phyloP scores from a whole-genome alignment of 2,888 invertebrate species.

The Ecliptopera silaceata region DNA sequence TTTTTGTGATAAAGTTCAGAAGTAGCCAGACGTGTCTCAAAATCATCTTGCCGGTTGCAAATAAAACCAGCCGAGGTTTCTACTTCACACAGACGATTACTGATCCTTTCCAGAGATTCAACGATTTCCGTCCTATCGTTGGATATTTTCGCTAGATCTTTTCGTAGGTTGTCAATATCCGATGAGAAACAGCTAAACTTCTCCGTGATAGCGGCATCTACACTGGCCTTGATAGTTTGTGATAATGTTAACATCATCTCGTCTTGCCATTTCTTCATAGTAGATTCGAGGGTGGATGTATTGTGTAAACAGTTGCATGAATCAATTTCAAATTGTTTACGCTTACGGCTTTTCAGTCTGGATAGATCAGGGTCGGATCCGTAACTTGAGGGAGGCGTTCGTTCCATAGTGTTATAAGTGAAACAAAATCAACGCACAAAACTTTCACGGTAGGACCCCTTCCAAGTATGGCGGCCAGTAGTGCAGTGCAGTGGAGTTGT shows the following conservation, averaged over 20 bases:
- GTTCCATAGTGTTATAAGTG: neutral
- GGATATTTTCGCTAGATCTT: neutral
- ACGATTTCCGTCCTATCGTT: neutral
- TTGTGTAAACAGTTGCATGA: neutral
- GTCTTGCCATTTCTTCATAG: slow-evolving; percentile 1
- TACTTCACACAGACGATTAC: neutral
- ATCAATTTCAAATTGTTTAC: neutral
- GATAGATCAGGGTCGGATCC: slow-evolving; percentile 4
- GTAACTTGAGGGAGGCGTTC: neutral
- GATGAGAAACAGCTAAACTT: neutral
- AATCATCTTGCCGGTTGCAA: neutral
- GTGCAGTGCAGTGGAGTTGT: too few species aligned
- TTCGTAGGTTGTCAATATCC: neutral
- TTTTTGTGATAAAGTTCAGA: slow-evolving; percentile 2
- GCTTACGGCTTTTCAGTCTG: neutral
- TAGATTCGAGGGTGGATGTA: neutral
- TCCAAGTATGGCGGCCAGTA: too few species aligned
- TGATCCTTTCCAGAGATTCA: neutral
- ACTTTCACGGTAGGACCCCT: neutral
- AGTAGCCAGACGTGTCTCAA: neutral
- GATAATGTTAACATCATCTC: slow-evolving; percentile 6
- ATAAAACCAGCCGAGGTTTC: neutral
- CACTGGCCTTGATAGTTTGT: neutral
- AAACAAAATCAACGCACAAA: neutral
- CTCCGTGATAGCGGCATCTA: slow-evolving; percentile 1